phyloP scores from a whole-genome alignment of 2,113 vertebrate genomes.

The Nycticorax nycticorax region DNA sequence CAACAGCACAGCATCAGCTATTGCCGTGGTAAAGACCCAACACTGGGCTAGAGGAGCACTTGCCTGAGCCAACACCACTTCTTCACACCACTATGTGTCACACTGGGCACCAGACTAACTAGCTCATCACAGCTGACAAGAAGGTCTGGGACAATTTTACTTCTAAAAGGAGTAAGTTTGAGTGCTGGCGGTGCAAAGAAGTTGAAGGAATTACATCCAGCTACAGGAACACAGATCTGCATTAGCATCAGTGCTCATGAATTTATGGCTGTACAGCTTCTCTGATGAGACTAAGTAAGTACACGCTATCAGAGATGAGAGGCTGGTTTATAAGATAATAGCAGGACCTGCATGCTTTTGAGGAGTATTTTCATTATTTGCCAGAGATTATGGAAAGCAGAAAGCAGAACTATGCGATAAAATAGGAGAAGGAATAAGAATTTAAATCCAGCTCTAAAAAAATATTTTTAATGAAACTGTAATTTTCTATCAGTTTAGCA shows the following conservation, averaged over 20 bases:
- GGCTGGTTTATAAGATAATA: neutral
- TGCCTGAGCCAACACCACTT: neutral
- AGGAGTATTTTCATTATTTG: neutral
- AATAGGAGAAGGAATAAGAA: neutral
- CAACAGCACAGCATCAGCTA: neutral
- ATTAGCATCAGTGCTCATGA: neutral
- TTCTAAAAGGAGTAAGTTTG: neutral
- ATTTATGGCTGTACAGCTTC: neutral
- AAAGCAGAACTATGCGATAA: neutral
- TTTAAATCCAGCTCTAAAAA: neutral
- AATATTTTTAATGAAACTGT: neutral
- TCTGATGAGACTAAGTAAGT: neutral
- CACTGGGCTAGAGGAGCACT: neutral
- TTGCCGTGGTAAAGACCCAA: neutral
- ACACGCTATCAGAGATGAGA: neutral
- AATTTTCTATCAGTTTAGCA: neutral
- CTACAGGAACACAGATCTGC: neutral
- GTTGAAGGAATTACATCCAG: neutral
- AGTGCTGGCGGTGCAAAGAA: neutral
- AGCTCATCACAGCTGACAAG: neutral
- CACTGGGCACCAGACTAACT: neutral
- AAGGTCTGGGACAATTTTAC: neutral
- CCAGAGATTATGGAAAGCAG: neutral
- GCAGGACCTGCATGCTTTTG: neutral
- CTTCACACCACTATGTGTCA: neutral